Evolutionary conservation across 1,140 invertebrate genomes (phyloP).

Genomic region (Temnothorax nylanderi): DNA sequence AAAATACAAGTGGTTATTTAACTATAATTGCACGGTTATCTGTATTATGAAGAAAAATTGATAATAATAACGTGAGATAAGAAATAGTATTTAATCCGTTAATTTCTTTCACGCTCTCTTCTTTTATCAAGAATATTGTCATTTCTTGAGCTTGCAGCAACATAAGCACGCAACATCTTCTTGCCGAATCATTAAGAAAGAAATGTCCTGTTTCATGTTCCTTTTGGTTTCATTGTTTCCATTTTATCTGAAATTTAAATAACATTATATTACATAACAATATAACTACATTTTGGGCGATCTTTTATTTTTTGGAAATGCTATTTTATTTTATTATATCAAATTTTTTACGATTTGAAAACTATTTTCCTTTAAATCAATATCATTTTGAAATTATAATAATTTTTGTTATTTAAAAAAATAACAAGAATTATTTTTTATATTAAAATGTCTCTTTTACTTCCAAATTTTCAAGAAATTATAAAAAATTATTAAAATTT

Average conservation of each 20-base stretch:
- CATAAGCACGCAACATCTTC: background rate
- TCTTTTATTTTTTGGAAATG: background rate
- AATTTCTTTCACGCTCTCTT: background rate
- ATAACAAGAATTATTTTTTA: background rate
- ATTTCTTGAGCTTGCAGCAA: background rate
- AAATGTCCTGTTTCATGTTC: background rate
- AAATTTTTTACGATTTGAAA: background rate
- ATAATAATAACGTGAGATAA: background rate
- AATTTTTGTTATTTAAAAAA: background rate
- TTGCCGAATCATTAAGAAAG: background rate
- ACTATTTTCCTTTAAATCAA: background rate
- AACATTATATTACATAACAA: background rate
- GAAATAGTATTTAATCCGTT: background rate
- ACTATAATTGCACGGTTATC: too few species aligned
- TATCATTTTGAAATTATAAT: background rate
- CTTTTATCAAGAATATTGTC: background rate
- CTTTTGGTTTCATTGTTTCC: background rate
- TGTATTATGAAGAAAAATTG: too few species aligned
- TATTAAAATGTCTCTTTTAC: background rate
- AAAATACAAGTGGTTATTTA: background rate
- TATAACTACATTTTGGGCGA: background rate
- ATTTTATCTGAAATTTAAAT: conserved; percentile 5
- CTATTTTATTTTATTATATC: background rate
- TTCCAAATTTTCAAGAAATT: background rate
- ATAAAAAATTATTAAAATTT: conserved; percentile 61